phyloP scores from a whole-genome alignment of 2,888 invertebrate genomes.

The Caenorhabditis doughertyi region DNA sequence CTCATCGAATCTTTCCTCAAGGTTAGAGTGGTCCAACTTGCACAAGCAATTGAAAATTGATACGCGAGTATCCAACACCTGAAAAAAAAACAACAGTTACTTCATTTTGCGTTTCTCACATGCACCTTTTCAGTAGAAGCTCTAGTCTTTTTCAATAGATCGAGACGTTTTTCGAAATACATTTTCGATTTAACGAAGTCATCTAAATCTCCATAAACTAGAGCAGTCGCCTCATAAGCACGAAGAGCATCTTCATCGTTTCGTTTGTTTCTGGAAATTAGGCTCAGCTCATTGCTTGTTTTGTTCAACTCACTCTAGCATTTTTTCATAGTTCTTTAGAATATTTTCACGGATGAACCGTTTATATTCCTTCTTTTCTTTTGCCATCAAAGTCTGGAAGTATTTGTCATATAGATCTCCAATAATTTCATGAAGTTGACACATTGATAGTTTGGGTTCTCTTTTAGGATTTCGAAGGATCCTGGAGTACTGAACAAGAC shows the following conservation, averaged over 20 bases:
- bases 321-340: constrained; percentile 46
- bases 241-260: constrained; percentile 39
- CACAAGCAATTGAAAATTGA: constrained; percentile 54
- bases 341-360: constrained; percentile 35
- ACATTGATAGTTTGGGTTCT: constrained; percentile 21
- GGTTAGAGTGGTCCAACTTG: constrained; percentile 1
- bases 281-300: not conserved
- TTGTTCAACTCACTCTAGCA: constrained; percentile 47
- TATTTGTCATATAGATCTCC: constrained; percentile 59
- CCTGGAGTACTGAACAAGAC: constrained; percentile 39
- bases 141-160: constrained; percentile 13
- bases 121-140: constrained; percentile 27
- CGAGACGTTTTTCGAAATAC: constrained; percentile 34
- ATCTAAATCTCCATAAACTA: constrained; percentile 42
- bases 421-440: constrained; percentile 48
- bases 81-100: constrained; percentile 2
- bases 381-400: constrained; percentile 40
- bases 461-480: constrained; percentile 5
- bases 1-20: constrained; percentile 28
- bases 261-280: constrained; percentile 28
- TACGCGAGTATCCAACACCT: constrained; percentile 43
- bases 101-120: too few relatives aligned
- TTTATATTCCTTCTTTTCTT: constrained; percentile 47
- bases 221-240: constrained; percentile 34
- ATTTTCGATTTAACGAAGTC: not conserved